A percentile compares a stretch with the other conserved stretches of the same genome.
Evolutionary conservation across 2,113 vertebrate genomes (phyloP).

Genomic region (Cichladusa arquata): DNA sequence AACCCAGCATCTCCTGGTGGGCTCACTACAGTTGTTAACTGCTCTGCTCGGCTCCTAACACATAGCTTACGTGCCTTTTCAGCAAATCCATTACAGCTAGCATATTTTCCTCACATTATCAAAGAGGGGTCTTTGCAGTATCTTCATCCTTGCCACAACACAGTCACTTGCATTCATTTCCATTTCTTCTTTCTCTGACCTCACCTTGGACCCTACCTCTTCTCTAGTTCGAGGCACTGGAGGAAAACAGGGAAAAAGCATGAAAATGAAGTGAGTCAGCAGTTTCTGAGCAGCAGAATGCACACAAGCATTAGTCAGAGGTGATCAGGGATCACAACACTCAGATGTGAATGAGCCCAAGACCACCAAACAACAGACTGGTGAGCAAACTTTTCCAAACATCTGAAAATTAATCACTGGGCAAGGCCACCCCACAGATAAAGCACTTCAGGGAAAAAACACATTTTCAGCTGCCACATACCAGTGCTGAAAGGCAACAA

Average conservation of each 20-base stretch:
- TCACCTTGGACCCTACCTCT: not conserved
- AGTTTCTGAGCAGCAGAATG: not conserved
- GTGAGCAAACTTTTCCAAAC: not conserved
- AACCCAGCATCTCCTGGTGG: not conserved
- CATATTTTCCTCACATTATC: not conserved
- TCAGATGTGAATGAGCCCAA: not conserved
- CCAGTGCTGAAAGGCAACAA: not conserved
- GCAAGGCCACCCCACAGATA: not conserved
- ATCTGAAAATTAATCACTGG: not conserved
- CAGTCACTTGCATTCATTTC: not conserved
- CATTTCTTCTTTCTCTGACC: not conserved
- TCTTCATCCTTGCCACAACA: not conserved
- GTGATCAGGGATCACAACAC: not conserved
- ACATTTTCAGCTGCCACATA: not conserved
- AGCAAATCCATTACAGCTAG: not conserved
- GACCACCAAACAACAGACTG: not conserved
- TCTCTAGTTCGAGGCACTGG: not conserved
- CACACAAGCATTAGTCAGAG: not conserved
- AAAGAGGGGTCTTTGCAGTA: not conserved
- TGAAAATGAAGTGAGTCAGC: slow-evolving; percentile 31
- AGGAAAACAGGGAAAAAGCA: not conserved
- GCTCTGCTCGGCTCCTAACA: not conserved
- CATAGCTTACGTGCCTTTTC: not conserved
- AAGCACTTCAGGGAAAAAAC: not conserved
- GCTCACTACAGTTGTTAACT: not conserved